These are phyloP conservation scores for Carpatolechia fugitivella DNA, from an alignment of 2,888 invertebrate species.

Conservation along the genomic window DNA sequence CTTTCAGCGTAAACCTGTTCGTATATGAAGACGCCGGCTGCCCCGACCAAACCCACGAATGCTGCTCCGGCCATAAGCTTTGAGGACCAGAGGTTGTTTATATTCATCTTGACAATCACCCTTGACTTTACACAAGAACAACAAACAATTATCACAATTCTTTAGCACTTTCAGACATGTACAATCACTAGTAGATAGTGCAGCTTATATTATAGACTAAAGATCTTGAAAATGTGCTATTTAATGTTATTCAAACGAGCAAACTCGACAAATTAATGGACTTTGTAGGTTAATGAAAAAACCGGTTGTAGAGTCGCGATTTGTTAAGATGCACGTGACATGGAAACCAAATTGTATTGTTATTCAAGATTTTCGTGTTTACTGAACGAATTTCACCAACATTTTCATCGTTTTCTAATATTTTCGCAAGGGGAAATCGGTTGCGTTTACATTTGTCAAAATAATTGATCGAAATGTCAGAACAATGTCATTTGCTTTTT, in stretches of 20 bases:
- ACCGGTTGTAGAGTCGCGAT: not conserved
- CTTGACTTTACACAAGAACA: not conserved
- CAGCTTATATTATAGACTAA: no score
- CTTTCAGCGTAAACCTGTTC: slow-evolving; percentile 73
- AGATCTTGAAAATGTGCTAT: not conserved
- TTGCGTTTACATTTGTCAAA: slow-evolving; percentile 5
- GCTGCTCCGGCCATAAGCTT: slow-evolving; percentile 69
- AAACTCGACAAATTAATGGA: not conserved
- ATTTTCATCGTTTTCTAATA: not conserved
- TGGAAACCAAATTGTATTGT: no score
- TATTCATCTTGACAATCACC: slow-evolving; percentile 15
- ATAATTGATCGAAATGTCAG: not conserved
- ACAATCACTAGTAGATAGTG: no score
- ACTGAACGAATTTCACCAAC: no score
- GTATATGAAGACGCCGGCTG: slow-evolving; percentile 71
- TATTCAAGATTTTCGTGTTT: no score
- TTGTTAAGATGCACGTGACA: not conserved
- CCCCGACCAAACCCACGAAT: slow-evolving; percentile 70
- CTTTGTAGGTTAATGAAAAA: not conserved
- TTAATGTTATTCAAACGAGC: not conserved
- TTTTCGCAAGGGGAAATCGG: slow-evolving; percentile 5
- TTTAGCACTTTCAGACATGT: not conserved
- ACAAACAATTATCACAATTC: not conserved
- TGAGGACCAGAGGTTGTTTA: slow-evolving; percentile 45
- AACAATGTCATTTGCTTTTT: not conserved